phyloP scores from a whole-genome alignment of 2,113 vertebrate genomes.

The Ciconia maguari region DNA sequence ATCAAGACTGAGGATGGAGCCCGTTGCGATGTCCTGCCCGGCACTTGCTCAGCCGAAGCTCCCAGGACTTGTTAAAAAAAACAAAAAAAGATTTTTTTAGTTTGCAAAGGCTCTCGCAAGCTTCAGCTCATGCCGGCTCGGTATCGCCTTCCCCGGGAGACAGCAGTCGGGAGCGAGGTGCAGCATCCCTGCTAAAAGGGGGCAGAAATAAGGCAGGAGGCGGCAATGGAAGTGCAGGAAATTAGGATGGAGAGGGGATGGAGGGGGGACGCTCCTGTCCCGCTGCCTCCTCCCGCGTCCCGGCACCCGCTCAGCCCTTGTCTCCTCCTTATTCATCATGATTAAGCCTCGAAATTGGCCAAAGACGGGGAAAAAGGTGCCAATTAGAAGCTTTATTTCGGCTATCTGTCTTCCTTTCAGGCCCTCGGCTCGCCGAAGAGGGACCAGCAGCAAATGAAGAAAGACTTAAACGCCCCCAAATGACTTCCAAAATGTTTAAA shows the following conservation, averaged over 20 bases:
- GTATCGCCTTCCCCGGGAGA: not conserved
- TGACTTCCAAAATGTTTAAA: slow-evolving; percentile 34
- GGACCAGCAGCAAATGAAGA: not conserved
- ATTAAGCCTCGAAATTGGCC: not conserved
- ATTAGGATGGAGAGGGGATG: not conserved
- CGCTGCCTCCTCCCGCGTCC: fast-evolving
- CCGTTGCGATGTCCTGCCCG: fast-evolving
- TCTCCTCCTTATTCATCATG: not conserved
- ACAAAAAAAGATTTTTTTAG: not conserved
- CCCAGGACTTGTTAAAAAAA: not conserved
- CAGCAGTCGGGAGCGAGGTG: fast-evolving
- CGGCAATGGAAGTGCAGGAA: fast-evolving
- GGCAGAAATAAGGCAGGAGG: not conserved
- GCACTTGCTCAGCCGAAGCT: fast-evolving
- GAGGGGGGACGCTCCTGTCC: not conserved
- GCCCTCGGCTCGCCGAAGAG: not conserved
- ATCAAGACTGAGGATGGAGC: not conserved
- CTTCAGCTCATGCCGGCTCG: fast-evolving
- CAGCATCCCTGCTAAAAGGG: fast-evolving
- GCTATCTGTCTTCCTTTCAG: not conserved
- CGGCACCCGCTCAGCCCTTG: not conserved
- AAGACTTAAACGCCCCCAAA: not conserved
- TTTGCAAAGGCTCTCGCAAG: not conserved
- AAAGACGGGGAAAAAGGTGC: not conserved
- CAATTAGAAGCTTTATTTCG: slow-evolving; percentile 9